Evolutionary conservation across 2,113 vertebrate genomes (phyloP), one percentile per base, ranked within the genome.

Genomic region (Pachyramphus minor): DNA sequence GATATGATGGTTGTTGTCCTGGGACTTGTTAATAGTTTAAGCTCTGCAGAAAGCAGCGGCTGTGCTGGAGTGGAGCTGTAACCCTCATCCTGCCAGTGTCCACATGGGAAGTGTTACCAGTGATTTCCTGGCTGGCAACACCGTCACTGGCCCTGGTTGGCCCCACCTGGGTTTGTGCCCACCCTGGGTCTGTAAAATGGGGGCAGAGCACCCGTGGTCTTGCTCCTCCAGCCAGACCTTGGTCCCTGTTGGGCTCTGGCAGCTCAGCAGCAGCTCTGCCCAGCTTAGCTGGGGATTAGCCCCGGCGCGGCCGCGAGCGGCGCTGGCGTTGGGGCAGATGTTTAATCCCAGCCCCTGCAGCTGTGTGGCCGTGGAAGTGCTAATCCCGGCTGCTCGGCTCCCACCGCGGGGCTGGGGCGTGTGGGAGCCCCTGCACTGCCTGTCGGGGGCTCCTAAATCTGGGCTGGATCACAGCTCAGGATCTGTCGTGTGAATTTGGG

Each of bases 391-490:
- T 9, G 8, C 31, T 35, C 25, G 2, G 21, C 47, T 31, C 33
- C 2, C 3, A 24, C 24, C 15, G 2, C 2, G 1, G 23, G 16
- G 30, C 56, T 7, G 37, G 27, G 17, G 0, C 1, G 0, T 0
- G 11, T 1, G 0, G 21, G 9, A 30, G 28, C 72, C 50, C 76
- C 25, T 3, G 0, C 5, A 5, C 2, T 0, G 0, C 60, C 21
- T 4, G 8, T 11, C 22, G 2, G 3, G 2, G 6, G 41, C 2
- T 6, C 2, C 0, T 24, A 10, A 4, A 42, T 18, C n/a, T 2
- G 35, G 10, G 60, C 6, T 1, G 6, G 9, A 0, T 8, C 3
- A 14, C 9, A 31, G 41, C 2, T 5, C 30, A 3, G 89, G 47
- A 4, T 11, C 42, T 0, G 0, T 10, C 41, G 1, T 3, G 27